phyloP scores from a whole-genome alignment of 2,797 vertebrate species.

The Melanotaenia maccullochi region DNA sequence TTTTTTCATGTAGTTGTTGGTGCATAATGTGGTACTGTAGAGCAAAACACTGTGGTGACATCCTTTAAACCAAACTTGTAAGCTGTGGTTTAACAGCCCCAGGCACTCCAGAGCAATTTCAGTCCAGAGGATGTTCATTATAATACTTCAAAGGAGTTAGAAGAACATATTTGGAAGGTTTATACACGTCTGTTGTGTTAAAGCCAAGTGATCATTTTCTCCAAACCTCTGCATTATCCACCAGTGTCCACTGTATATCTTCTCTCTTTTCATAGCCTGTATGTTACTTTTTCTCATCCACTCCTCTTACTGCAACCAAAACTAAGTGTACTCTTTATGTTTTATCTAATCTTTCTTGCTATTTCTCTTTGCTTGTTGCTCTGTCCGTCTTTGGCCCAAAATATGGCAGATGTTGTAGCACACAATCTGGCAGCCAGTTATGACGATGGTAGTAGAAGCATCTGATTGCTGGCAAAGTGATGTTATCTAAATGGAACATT shows the following conservation, averaged over 20 bases:
- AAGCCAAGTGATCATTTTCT: not conserved
- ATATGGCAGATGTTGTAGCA: constrained; percentile 57
- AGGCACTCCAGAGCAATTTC: no score
- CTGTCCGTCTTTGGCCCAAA: constrained; percentile 34
- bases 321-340: not conserved
- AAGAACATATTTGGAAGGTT: not conserved
- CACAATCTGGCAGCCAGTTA: constrained; percentile 64
- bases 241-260: no score
- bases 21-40: no score
- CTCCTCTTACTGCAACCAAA: no score
- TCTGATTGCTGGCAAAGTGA: constrained; percentile 60
- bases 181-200: not conserved
- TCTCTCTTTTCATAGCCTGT: no score
- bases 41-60: no score
- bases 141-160: not conserved
- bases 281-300: no score
- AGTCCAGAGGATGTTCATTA: not conserved
- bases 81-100: no score
- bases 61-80: no score
- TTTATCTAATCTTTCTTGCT: constrained; percentile 21
- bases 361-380: constrained; percentile 1
- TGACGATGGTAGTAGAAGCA: constrained; percentile 57
- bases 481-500: constrained; percentile 71
- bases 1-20: no score
- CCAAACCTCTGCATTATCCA: no score